Base-by-base conservation (phyloP, 2,888 invertebrate genomes). In the Gari tellinella region DNA sequence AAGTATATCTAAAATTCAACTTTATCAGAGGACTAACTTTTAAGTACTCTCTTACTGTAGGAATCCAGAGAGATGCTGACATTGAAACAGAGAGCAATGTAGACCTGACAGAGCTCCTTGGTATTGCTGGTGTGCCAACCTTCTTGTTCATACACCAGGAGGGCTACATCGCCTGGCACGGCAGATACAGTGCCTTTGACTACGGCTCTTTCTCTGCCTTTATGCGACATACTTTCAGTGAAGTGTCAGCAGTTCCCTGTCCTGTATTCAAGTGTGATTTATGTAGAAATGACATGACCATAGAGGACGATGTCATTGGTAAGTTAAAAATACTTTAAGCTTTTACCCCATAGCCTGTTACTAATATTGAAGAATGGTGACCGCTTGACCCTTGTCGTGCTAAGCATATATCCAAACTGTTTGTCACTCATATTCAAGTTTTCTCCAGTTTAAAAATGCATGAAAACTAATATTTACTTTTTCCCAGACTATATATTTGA, bases 151-250 rank as follows among this genome's bases (percentile, higher is more conserved):
- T 91, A 21, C 90, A 92, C 70, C 89, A 89, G 64, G 87, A 90
- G 72, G 90, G 90, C 48, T 89, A 90, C 79, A 88, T 92, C 31
- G 88, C 87, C 15, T 92, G 91, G 91, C 90, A 90, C 81, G 92
- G 92, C 0, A 83, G 91, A 7, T 91, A 90, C 83, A 88, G 89
- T 77, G 88, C 90, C 4, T 87, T 81, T 72, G 90, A 91, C 79
- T 91, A 89, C 64, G 72, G 85, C 51, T 75, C 86, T 5, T 91
- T 89, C 80, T 78, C 87, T 45, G 81, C 86, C 31, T 91, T 90
- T 80, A 85, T 92, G 88, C 63, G 83, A 19, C 88, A 90, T 80
- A 88, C 90, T 5, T 75, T 90, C 52, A 84, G 86, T 68, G 88
- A 89, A 46, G 86, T 88, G 38, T 57, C 82, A n/a, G 82, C 77